phyloP scores from a whole-genome alignment of 1,140 invertebrate species.

The Venturia canescens region DNA sequence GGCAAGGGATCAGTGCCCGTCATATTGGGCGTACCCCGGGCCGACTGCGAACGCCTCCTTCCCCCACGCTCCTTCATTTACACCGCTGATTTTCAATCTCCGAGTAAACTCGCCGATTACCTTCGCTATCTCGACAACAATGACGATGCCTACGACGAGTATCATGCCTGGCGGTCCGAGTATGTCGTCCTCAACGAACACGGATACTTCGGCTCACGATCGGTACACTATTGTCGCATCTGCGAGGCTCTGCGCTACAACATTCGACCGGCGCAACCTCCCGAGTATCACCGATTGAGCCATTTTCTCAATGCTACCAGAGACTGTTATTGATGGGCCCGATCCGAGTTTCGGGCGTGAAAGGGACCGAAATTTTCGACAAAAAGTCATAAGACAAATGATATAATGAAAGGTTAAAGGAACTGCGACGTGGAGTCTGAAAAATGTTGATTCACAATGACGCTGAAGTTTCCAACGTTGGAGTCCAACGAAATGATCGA shows the following conservation, averaged over 20 bases:
- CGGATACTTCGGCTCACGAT: slow-evolving; percentile 82
- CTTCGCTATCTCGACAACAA: slow-evolving; percentile 79
- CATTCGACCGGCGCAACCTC: slow-evolving; percentile 49
- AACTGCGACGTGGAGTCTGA: no score
- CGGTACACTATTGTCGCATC: slow-evolving; percentile 87
- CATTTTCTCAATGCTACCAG: slow-evolving; percentile 73
- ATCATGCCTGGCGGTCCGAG: slow-evolving; percentile 83
- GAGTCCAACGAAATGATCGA: no score
- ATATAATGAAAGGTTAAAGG: no score
- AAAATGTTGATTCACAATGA: no score
- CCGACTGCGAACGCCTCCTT: slow-evolving; percentile 78
- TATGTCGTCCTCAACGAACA: slow-evolving; percentile 85
- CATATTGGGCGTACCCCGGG: slow-evolving; percentile 80
- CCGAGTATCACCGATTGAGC: slow-evolving; percentile 78
- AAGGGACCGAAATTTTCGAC: no score
- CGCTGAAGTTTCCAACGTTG: no score
- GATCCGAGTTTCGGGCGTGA: no score
- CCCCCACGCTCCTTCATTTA: slow-evolving; percentile 85
- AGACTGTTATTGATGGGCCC: no score
- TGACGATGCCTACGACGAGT: slow-evolving; percentile 78
- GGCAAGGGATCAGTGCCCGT: slow-evolving; percentile 83
- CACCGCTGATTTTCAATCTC: slow-evolving; percentile 83
- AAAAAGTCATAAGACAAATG: no score
- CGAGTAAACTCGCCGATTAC: slow-evolving; percentile 81
- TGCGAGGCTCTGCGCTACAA: slow-evolving; percentile 87